phyloP scores from a whole-genome alignment of 1,140 invertebrate genomes.

The Dolichoris vasculosae region DNA sequence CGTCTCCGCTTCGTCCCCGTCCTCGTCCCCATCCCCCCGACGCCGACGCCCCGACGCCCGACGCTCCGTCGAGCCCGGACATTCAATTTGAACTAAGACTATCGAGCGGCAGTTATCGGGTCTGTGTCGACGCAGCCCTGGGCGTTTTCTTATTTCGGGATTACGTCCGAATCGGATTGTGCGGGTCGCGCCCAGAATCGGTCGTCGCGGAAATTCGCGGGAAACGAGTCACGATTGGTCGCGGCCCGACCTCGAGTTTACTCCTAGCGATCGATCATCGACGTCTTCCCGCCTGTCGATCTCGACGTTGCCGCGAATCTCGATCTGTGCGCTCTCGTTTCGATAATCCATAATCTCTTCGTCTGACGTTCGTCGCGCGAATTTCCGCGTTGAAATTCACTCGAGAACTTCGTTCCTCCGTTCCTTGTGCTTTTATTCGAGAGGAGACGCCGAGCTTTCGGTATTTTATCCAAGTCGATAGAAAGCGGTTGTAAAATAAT shows the following conservation, averaged over 20 bases:
- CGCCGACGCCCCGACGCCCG: background rate
- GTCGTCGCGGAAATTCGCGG: constrained; percentile 45
- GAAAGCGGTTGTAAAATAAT: too few relatives aligned
- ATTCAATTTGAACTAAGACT: constrained; percentile 74
- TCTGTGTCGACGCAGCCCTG: constrained; percentile 60
- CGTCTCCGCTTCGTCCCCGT: constrained; percentile 50
- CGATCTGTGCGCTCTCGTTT: background rate
- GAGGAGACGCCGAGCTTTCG: too few relatives aligned
- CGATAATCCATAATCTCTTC: background rate
- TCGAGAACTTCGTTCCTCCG: background rate
- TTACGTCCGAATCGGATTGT: constrained; percentile 50
- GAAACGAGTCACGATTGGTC: constrained; percentile 46
- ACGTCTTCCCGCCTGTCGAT: background rate
- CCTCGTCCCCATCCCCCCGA: background rate
- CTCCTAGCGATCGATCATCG: background rate
- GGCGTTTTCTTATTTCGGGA: constrained; percentile 58
- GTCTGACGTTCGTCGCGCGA: background rate
- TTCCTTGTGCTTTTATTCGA: too few relatives aligned
- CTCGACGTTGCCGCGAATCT: background rate
- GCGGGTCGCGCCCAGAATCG: background rate
- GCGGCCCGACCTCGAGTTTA: background rate
- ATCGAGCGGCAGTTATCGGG: constrained; percentile 66
- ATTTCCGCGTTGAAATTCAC: background rate
- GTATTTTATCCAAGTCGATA: too few relatives aligned
- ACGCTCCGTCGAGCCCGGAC: constrained; percentile 62